Percentiles rank a stretch among this genome's conserved stretches.
phyloP scores from a whole-genome alignment of 2,888 invertebrate species.

The Hirtodrosophila trivittata region DNA sequence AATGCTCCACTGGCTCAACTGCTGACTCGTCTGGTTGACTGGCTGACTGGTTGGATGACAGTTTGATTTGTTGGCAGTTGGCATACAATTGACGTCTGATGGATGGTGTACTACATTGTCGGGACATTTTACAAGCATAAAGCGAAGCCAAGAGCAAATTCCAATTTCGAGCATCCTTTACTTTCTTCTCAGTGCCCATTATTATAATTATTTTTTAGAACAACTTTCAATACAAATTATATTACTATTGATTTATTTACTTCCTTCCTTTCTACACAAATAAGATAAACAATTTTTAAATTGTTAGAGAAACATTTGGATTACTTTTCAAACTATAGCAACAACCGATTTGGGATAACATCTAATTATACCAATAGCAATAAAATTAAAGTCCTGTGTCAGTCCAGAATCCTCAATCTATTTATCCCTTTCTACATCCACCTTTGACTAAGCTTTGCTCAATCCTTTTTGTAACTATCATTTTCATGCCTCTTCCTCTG shows the following conservation, averaged over 20 bases:
- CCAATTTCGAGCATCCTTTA: constrained; percentile 29
- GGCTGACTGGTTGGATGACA: constrained; percentile 62
- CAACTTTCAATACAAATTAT: constrained; percentile 21
- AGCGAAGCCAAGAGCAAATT: constrained; percentile 25
- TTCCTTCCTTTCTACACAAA: neutral
- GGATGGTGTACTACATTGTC: constrained; percentile 77
- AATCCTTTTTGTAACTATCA: too few species aligned
- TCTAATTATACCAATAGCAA: too few species aligned
- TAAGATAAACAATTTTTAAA: too few species aligned
- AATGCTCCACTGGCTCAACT: constrained; percentile 29
- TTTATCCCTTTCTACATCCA: too few species aligned
- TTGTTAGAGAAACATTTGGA: too few species aligned
- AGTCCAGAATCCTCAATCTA: too few species aligned
- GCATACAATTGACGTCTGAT: constrained; percentile 77
- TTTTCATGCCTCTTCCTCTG: too few species aligned
- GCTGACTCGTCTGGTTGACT: constrained; percentile 30
- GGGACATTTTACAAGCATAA: constrained; percentile 63
- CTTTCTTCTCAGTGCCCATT: constrained; percentile 33
- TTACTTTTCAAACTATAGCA: too few species aligned
- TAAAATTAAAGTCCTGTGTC: too few species aligned
- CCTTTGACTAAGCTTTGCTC: too few species aligned
- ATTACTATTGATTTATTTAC: too few species aligned
- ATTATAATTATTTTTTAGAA: constrained; percentile 54
- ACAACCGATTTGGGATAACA: too few species aligned
- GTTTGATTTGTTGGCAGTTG: constrained; percentile 79